Conservation (phyloP, 2,113 vertebrate species). For the Pedionomus torquatus region DNA sequence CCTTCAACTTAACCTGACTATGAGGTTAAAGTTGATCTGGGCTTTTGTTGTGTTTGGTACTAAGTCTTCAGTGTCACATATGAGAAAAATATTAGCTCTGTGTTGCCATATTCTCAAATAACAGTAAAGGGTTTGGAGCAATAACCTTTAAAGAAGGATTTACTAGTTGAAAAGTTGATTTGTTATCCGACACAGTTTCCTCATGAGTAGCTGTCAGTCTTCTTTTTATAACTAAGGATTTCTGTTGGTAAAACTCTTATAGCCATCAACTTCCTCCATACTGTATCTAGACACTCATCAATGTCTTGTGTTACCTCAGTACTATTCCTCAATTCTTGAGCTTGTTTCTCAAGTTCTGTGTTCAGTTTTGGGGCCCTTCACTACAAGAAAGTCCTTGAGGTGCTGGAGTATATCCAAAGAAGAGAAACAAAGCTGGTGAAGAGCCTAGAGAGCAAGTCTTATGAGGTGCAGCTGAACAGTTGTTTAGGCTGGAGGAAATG, state of each 20-base stretch:
- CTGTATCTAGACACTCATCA: not conserved
- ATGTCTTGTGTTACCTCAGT: not conserved
- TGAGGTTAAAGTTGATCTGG: not conserved
- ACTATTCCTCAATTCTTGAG: not conserved
- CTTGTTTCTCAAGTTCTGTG: not conserved
- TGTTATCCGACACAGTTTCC: not conserved
- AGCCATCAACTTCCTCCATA: not conserved
- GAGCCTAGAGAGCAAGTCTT: not conserved
- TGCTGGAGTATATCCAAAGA: accelerated
- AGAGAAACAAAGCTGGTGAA: not conserved
- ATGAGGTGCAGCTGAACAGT: accelerated
- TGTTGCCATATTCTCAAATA: not conserved
- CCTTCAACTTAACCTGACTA: not conserved
- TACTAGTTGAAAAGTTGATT: not conserved
- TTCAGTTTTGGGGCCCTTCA: not conserved
- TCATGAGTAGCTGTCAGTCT: not conserved
- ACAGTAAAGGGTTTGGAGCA: not conserved
- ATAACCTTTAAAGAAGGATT: not conserved
- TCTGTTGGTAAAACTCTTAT: not conserved
- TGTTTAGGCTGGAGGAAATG: not conserved
- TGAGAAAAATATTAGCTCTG: not conserved
- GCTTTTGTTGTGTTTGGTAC: not conserved
- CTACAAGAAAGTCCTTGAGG: not conserved
- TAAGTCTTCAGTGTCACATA: no score
- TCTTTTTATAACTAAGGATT: not conserved